These are phyloP conservation scores for Lophius americanus DNA, from an alignment of 2,797 vertebrate species.

Conservation along the genomic window DNA sequence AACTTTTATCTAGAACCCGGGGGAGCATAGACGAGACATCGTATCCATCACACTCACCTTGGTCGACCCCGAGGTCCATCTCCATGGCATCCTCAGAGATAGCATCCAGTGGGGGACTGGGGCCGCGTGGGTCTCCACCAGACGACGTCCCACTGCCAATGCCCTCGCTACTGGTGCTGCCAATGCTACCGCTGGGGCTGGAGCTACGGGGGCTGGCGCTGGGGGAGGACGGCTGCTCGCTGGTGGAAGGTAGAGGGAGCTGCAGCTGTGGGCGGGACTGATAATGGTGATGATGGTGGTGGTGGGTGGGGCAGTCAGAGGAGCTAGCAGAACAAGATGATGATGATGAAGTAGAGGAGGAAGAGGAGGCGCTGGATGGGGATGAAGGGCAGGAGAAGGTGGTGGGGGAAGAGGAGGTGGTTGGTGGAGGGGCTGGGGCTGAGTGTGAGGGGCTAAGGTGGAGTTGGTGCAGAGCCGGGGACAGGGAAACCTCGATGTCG, in stretches of 20 bases:
- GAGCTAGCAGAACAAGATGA: conserved; percentile 62
- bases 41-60: conserved; percentile 51
- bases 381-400: conserved; percentile 73
- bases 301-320: conserved; percentile 56
- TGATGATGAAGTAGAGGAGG: conserved; percentile 58
- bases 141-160: conserved; percentile 69
- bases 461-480: conserved; percentile 52
- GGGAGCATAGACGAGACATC: too few species aligned
- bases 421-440: conserved; percentile 18
- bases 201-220: conserved; percentile 72
- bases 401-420: conserved; percentile 60
- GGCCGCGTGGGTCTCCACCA: conserved; percentile 70
- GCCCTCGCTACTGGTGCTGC: conserved; percentile 67
- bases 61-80: conserved; percentile 86
- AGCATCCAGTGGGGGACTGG: conserved; percentile 82
- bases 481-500: conserved; percentile 58
- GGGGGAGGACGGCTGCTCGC: conserved; percentile 71
- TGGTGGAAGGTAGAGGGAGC: conserved; percentile 65
- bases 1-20: too few species aligned
- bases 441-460: conserved; percentile 70
- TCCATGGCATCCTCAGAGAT: conserved; percentile 90
- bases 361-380: conserved; percentile 68
- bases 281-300: conserved; percentile 34
- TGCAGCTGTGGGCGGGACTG: conserved; percentile 59
- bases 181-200: conserved; percentile 63